A percentile compares a stretch with the other conserved stretches of the same genome.
phyloP scores from a whole-genome alignment of 2,888 invertebrate genomes.

The Limnephilus rhombicus region DNA sequence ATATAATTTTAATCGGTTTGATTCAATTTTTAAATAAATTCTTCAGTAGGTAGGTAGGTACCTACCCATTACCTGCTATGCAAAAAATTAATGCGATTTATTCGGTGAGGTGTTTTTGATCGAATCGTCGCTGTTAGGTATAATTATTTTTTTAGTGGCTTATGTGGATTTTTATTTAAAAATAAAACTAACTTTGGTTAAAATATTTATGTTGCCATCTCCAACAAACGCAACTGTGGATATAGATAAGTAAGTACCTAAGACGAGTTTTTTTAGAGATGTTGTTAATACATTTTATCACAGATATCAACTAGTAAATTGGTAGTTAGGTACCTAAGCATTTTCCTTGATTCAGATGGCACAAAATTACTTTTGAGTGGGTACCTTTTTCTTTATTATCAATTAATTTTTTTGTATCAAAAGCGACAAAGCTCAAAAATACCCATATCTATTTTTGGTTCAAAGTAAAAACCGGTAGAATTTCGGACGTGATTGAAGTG shows the following conservation, averaged over 20 bases:
- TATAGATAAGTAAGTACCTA: not conserved
- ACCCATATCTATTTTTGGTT: not conserved
- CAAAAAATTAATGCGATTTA: not conserved
- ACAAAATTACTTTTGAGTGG: not conserved
- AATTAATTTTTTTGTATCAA: not conserved
- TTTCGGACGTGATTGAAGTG: not conserved
- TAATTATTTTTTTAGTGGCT: not conserved
- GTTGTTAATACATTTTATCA: not conserved
- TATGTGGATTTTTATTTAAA: not conserved
- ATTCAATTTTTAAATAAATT: not conserved
- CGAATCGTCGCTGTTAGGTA: not conserved
- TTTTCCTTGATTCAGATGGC: not conserved
- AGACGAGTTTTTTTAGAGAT: not conserved
- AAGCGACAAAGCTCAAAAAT: not conserved
- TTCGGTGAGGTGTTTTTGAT: not conserved
- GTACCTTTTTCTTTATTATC: not conserved
- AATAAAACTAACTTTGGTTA: not conserved
- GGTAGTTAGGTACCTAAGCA: not conserved
- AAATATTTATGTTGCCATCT: not conserved
- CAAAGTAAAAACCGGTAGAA: not conserved
- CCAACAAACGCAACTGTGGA: not conserved
- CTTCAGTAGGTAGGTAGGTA: conserved; percentile 10
- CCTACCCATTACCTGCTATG: not conserved
- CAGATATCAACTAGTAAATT: not conserved
- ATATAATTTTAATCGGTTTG: not conserved